Evolutionary conservation across 2,797 vertebrate species (phyloP), one percentile per base, ranked within the genome.

Genomic region (Vireo griseus): DNA sequence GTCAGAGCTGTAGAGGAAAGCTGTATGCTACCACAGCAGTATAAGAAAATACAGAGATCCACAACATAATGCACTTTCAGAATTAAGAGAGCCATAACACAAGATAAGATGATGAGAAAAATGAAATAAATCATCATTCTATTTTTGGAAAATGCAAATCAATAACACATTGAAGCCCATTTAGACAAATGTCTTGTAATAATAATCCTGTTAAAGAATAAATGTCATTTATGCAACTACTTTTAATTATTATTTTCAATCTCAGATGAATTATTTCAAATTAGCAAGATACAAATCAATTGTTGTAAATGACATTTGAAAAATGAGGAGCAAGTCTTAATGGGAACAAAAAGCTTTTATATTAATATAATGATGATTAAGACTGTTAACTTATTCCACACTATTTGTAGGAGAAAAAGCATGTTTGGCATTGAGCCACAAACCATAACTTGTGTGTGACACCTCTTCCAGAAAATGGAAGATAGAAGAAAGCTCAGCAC

Each of bases 111-210:
- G 29, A 82, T 12, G 21, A 86, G 52, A 92, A 52, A 91, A 87
- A 92, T 47, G 14, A 67, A 83, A 94, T 80, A 96, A 91, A 90
- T 52, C 37, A 47, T 69, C n/a, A 66, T 94, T 97, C 84, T 94
- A 40, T 69, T 83, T 96, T 95, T 95, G 90, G 54, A 50, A 97
- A 95, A 79, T 79, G 6, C 19, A 59, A 96, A 95, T 92, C 47
- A 7, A 66, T 95, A 94, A 72, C 48, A 90, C 55, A 67, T 15
- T 83, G 62, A 95, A 95, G 20, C 10, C 44, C 79, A 81, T 94
- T 94, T 90, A 94, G 66, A 94, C 21, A 95, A 97, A 94, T 81
- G 25, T 8, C 75, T 90, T 86, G 55, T 61, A 94, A 91, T 78
- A 95, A 82, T 83, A 94, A 95, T 87, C 15, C 19, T 89, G 40